Base-by-base conservation (phyloP, 2,888 invertebrate genomes). In the Coecobrya sp. region DNA sequence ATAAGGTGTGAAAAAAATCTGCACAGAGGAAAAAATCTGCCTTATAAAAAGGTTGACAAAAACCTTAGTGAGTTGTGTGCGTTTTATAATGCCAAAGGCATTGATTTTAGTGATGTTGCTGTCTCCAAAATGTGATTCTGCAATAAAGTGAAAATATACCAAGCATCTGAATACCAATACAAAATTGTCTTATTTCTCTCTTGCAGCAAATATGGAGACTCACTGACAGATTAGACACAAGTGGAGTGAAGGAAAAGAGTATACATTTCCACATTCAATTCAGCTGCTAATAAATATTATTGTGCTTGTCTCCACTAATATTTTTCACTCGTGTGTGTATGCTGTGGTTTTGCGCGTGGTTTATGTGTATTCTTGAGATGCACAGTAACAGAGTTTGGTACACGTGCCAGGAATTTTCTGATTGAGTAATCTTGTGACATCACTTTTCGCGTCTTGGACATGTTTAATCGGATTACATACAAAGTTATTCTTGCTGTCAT, bases 401-500 rank as follows among this genome's bases (percentile, higher is more conserved):
- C 89, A 90, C 89, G 89, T 90, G 89, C 89, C 89, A 85, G 89
- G 42, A 73, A 16, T 65, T 19, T 85, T 84, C 76, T 85, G 89
- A 90, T 90, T 90, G 73, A 90, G 85, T 76, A 85, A 90, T 90
- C 89, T 73, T 62, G 55, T 90, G 89, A 90, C 89, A 90, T 85
- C 89, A 90, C 89, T 90, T 90, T 84, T 73, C 85, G 62, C 84
- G 70, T 90, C 82, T 84, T 73, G 89, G 85, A 90, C 89, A 85
- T 85, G 76, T 84, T 42, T 90, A 90, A 90, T 90, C 89, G 70
- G 89, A 73, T 90, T 90, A 90, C 55, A 84, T 90, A 90, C 55
- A 84, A 68, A 55, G 42, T 36, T 70, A 68, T 82, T 89, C 55
- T 59, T 73, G 52, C 22, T 49, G 49, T 45, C 55, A 11, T 81